These are phyloP conservation scores for Borostomias antarcticus DNA, from an alignment of 2,797 vertebrate species.

Conservation along the genomic window DNA sequence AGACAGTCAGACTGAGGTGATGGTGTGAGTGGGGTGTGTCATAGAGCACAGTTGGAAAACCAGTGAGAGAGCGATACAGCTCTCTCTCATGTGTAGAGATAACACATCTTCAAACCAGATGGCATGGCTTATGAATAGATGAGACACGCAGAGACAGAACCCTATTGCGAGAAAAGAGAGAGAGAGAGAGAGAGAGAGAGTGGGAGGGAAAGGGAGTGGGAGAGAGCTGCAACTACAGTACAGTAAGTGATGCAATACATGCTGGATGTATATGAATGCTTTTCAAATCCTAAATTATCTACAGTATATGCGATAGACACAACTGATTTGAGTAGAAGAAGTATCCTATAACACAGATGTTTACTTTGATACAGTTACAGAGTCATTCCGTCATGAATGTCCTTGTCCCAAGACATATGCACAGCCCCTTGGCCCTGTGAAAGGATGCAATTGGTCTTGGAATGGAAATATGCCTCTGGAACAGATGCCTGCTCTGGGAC, in stretches of 20 bases:
- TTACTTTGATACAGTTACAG: no score
- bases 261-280: no score
- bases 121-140: not conserved
- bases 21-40: not conserved
- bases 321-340: no score
- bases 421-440: not conserved
- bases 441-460: not conserved
- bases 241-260: no score
- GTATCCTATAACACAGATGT: no score
- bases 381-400: no score
- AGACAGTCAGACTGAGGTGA: not conserved
- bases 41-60: constrained; percentile 5
- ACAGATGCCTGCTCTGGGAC: constrained; percentile 4
- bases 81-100: constrained; percentile 4
- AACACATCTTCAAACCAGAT: constrained; percentile 8
- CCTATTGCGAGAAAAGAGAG: not conserved
- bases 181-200: not conserved
- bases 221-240: no score
- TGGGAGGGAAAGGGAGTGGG: constrained; percentile 1
- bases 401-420: not conserved
- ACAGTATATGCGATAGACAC: no score
- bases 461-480: not conserved
- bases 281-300: no score
- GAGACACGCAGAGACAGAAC: not conserved
- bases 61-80: not conserved